A percentile compares a stretch with the other conserved stretches of the same genome.
Evolutionary conservation across 2,888 invertebrate genomes (phyloP).

Genomic region (Dolomedes plantarius): DNA sequence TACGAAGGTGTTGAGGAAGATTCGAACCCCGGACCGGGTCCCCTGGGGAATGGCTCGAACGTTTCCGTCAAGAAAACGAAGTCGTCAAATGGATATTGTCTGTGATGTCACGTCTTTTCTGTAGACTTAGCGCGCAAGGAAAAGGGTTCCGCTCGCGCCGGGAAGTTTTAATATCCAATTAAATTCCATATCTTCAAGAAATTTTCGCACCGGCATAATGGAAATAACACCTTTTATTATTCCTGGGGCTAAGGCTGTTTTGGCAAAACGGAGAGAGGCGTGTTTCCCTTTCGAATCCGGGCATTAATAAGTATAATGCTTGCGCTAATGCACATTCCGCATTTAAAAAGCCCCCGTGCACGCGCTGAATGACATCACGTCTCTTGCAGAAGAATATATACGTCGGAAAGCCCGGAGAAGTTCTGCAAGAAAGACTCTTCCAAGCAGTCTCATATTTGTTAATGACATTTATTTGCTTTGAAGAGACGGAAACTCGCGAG

Average conservation of each 20-base stretch:
- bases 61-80: constrained; percentile 15
- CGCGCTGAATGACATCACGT: constrained; percentile 1
- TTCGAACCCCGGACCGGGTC: constrained; percentile 31
- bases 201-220: constrained; percentile 26
- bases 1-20: constrained; percentile 52
- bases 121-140: no score
- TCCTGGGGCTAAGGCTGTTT: constrained; percentile 11
- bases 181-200: constrained; percentile 59
- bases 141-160: not conserved
- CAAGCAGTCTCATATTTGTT: not conserved
- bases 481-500: not conserved
- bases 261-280: constrained; percentile 1
- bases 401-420: no score
- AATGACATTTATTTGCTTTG: constrained; percentile 11
- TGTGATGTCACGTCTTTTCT: constrained; percentile 6
- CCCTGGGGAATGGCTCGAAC: constrained; percentile 17
- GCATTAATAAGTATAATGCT: not conserved
- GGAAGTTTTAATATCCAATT: constrained; percentile 65
- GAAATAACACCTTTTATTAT: constrained; percentile 38
- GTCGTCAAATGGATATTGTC: constrained; percentile 27
- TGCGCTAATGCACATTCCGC: constrained; percentile 6
- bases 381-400: not conserved
- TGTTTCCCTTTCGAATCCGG: no score
- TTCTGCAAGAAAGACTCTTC: not conserved
- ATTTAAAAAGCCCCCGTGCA: constrained; percentile 11